Percentiles rank a stretch among this genome's conserved stretches.
Conservation (phyloP, 2,113 vertebrate genomes). For the Esox niger region DNA sequence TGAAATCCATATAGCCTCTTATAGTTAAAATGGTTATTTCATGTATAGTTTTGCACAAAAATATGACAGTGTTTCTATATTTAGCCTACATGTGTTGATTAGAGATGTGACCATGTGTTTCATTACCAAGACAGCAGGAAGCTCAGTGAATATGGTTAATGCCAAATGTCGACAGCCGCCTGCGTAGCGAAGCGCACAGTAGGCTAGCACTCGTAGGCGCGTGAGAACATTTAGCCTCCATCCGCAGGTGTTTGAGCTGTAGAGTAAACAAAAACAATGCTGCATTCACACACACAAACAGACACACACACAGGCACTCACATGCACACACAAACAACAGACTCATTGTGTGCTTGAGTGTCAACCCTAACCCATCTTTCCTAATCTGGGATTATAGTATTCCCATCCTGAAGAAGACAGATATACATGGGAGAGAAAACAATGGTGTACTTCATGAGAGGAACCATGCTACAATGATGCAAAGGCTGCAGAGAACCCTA, state of each 20-base stretch:
- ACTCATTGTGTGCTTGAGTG: slow-evolving; percentile 65
- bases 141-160: slow-evolving; percentile 27
- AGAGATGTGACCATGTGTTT: slow-evolving; percentile 18
- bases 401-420: slow-evolving; percentile 54
- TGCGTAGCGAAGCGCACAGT: no score
- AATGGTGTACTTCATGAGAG: slow-evolving; percentile 64
- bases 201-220: neutral
- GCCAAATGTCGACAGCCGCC: slow-evolving; percentile 11
- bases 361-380: slow-evolving; percentile 62
- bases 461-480: slow-evolving; percentile 66
- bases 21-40: no score
- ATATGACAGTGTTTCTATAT: slow-evolving; percentile 10
- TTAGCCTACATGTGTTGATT: no score
- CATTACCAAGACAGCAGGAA: neutral
- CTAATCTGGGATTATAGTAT: slow-evolving; percentile 72
- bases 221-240: slow-evolving; percentile 50
- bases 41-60: no score
- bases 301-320: neutral
- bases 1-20: no score
- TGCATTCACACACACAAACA: neutral
- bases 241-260: slow-evolving; percentile 60
- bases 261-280: slow-evolving; percentile 45
- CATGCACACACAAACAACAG: slow-evolving; percentile 39
- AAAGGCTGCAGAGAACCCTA: slow-evolving; percentile 63
- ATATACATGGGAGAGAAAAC: slow-evolving; percentile 51